Conservation (phyloP, 2,797 vertebrate species). For the Helicolenus hilgendorfi region DNA sequence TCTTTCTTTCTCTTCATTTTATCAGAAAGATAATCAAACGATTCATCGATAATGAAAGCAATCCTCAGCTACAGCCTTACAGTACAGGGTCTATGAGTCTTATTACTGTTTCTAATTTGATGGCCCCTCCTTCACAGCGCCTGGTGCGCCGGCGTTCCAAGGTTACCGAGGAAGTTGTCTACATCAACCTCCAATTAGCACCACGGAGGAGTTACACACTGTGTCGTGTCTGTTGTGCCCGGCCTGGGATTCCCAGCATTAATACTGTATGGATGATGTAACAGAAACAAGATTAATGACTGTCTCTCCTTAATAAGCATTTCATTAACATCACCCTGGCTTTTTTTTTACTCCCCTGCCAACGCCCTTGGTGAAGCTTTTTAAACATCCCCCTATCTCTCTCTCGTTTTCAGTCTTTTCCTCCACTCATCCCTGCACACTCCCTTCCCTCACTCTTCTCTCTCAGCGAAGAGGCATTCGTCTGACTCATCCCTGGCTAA, state of each 20-base stretch:
- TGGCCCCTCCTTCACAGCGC: slow-evolving; percentile 2
- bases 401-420: slow-evolving; percentile 8
- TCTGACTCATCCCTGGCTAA: slow-evolving; percentile 82
- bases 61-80: not conserved
- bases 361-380: slow-evolving; percentile 6
- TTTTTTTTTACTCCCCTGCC: slow-evolving; percentile 8
- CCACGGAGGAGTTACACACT: slow-evolving; percentile 11
- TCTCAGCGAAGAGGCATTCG: slow-evolving; percentile 59
- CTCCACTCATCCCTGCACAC: slow-evolving; percentile 15
- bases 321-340: slow-evolving; percentile 34
- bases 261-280: slow-evolving; percentile 44
- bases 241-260: slow-evolving; percentile 38
- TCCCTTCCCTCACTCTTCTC: slow-evolving; percentile 34
- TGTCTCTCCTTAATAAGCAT: slow-evolving; percentile 27
- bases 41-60: not conserved
- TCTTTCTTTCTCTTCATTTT: no score
- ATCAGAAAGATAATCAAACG: not conserved
- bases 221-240: slow-evolving; percentile 27
- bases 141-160: slow-evolving; percentile 21
- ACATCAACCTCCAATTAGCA: slow-evolving; percentile 61
- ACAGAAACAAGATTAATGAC: slow-evolving; percentile 50
- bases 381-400: slow-evolving; percentile 8
- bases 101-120: slow-evolving; percentile 24
- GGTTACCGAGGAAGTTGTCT: slow-evolving; percentile 58
- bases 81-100: not conserved